phyloP scores from a whole-genome alignment of 2,888 invertebrate species.

The Cybosia mesomella region DNA sequence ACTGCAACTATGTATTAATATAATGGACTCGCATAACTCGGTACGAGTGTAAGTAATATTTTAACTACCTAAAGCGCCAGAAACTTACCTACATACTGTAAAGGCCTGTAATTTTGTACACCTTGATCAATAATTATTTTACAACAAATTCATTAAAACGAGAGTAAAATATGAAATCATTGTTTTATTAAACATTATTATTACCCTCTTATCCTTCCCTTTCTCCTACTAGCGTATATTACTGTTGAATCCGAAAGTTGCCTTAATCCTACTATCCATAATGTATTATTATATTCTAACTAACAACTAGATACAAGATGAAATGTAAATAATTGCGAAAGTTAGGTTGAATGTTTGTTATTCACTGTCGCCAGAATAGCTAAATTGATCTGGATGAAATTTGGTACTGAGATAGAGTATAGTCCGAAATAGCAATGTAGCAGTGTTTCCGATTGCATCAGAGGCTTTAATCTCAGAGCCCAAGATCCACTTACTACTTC shows the following conservation, averaged over 20 bases:
- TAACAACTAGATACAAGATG: background rate
- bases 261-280: background rate
- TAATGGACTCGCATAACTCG: constrained; percentile 70
- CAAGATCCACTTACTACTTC: no score
- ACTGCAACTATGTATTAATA: constrained; percentile 63
- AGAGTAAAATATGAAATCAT: constrained; percentile 66
- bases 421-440: background rate
- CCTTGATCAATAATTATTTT: constrained; percentile 81
- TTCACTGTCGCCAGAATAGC: background rate
- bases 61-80: constrained; percentile 69
- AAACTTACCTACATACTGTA: constrained; percentile 76
- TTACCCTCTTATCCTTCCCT: background rate
- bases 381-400: background rate
- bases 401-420: background rate
- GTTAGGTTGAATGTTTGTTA: background rate
- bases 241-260: background rate
- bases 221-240: background rate
- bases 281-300: no score
- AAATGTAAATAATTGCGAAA: background rate
- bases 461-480: no score
- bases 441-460: no score
- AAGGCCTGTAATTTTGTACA: constrained; percentile 85
- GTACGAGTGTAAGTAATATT: constrained; percentile 61
- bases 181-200: constrained; percentile 61
- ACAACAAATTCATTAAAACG: constrained; percentile 82